phyloP scores from a whole-genome alignment of 2,797 vertebrate species.

The Simalia tracyae region DNA sequence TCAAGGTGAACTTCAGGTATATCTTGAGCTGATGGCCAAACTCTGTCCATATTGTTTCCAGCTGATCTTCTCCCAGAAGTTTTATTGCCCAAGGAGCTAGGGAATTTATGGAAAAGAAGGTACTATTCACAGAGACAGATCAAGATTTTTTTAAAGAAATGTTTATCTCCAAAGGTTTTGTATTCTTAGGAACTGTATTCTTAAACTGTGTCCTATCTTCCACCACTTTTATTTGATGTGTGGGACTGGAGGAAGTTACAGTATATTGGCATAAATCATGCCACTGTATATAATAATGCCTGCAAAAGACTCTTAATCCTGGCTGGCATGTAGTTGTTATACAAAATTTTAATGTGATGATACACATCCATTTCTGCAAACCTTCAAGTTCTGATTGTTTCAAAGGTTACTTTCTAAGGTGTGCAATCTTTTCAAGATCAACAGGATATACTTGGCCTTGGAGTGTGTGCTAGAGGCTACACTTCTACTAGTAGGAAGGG shows the following conservation, averaged over 20 bases:
- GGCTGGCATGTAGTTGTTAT: neutral
- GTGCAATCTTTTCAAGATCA: too few relatives aligned
- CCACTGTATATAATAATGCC: neutral
- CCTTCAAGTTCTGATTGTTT: neutral
- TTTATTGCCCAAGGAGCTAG: conserved; percentile 24
- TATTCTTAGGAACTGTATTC: conserved; percentile 8
- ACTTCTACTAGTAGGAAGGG: too few relatives aligned
- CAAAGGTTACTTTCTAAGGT: too few relatives aligned
- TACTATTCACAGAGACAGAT: conserved; percentile 32
- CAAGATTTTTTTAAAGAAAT: neutral
- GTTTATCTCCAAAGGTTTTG: conserved; percentile 23
- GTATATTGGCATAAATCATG: conserved; percentile 17
- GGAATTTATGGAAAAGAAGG: conserved; percentile 10
- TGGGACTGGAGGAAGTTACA: neutral
- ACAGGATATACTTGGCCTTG: too few relatives aligned
- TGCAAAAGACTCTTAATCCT: neutral
- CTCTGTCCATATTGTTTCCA: conserved; percentile 33
- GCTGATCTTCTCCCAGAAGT: conserved; percentile 35
- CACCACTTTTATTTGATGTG: neutral
- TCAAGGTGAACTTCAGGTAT: neutral
- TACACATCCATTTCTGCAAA: neutral
- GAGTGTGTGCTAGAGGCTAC: too few relatives aligned
- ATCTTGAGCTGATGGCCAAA: neutral
- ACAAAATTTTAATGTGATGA: neutral
- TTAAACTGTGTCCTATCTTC: conserved; percentile 6